Evolutionary conservation across 2,797 vertebrate genomes (phyloP), one percentile per base, ranked within the genome.

Genomic region (Sebastolobus altivelis): DNA sequence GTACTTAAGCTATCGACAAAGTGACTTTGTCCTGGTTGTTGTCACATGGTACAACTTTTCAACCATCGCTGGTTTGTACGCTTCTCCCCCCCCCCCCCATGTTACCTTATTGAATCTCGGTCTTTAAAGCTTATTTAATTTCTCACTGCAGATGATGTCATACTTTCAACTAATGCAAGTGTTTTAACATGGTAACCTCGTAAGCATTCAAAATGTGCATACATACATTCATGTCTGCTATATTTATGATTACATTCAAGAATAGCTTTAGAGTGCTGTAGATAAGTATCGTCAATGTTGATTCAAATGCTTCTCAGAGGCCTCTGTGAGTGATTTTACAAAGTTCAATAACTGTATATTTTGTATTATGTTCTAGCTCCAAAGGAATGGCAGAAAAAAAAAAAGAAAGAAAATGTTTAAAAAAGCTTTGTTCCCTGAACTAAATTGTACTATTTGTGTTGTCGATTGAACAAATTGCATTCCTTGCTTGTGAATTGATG

Each of bases 301-400:
- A 96, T 95, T 96, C 93, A 94, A 93, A 94, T 92, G 92, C 94
- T 96, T 95, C 95, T 96, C 95, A 90, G 94, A 96, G 92, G 95
- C 95, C 95, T 96, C 95, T 96, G 96, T 96, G 95, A 96, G 95
- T 95, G 94, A 96, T 93, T 96, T 96, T 95, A 96, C 95, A 95
- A 93, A 95, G 91, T 95, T 96, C 94, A 95, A 95, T 95, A 96
- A 96, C 95, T 96, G 96, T 97, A 95, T 96, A 97, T 97, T 97
- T 97, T 97, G 95, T 97, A 96, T 97, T 95, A 96, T 97, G 95
- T 97, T 96, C 90, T 95, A 93, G 95, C 95, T 96, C 94, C 95
- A 96, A 96, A 97, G 95, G 96, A 96, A 95, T 92, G 89, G 91
- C 82, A 85, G 83, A 90, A 86, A 90, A 93, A 87, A 90, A 46